Conservation (phyloP, 2,113 vertebrate species). For the Ictidomys tridecemlineatus region DNA sequence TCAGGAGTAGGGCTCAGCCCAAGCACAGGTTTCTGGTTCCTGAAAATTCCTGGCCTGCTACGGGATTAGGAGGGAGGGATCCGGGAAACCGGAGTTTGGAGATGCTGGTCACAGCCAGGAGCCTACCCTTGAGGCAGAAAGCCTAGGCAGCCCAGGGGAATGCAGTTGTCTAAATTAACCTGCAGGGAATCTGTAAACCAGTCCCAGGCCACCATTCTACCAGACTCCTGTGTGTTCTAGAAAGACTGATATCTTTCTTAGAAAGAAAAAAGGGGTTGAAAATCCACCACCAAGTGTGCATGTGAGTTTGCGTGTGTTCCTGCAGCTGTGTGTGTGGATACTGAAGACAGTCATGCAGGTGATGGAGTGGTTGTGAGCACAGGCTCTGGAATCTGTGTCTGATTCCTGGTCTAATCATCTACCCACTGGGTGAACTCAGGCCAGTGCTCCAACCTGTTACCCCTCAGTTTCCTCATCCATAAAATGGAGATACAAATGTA, state of each 20-base stretch:
- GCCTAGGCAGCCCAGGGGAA: not conserved
- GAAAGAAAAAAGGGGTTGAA: not conserved
- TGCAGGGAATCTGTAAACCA: not conserved
- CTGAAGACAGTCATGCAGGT: not conserved
- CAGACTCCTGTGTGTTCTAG: not conserved
- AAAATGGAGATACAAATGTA: not conserved
- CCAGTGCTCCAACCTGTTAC: not conserved
- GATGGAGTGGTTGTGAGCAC: not conserved
- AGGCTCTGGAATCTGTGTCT: not conserved
- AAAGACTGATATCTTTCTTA: slow-evolving; percentile 15
- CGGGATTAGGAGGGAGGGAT: not conserved
- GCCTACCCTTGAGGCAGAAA: not conserved
- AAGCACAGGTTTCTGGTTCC: not conserved
- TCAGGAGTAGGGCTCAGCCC: not conserved
- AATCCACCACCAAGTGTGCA: not conserved
- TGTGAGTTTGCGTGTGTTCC: no score
- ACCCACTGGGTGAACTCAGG: not conserved
- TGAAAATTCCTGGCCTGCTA: not conserved
- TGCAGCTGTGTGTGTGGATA: not conserved
- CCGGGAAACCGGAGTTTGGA: not conserved
- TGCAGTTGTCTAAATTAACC: not conserved
- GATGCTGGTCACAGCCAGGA: not conserved
- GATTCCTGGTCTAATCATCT: not conserved
- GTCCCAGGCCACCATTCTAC: not conserved
- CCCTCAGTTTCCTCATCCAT: not conserved